phyloP scores from a whole-genome alignment of 2,888 invertebrate genomes.

The Ptychoptera contaminata region DNA sequence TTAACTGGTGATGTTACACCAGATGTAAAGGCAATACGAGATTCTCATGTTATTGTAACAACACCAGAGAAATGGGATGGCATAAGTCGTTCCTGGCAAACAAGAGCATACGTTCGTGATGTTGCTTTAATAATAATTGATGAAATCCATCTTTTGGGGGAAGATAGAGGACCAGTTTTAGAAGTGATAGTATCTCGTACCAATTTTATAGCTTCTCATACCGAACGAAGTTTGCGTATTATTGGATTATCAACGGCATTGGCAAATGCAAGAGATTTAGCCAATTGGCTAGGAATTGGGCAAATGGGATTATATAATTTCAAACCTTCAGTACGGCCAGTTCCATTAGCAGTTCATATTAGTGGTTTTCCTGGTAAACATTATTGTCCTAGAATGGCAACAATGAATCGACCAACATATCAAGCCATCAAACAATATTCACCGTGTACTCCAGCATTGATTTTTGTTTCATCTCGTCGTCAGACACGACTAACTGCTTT shows the following conservation, averaged over 20 bases:
- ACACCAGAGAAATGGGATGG: conserved; percentile 99
- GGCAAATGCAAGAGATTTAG: conserved; percentile 93
- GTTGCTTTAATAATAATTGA: conserved; percentile 91
- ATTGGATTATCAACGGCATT: conserved; percentile 94
- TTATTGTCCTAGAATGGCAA: conserved; percentile 98
- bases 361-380: conserved; percentile 94
- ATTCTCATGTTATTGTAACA: conserved; percentile 87
- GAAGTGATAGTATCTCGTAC: conserved; percentile 97
- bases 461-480: conserved; percentile 91
- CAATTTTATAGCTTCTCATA: conserved; percentile 88
- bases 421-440: conserved; percentile 90
- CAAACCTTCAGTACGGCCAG: conserved; percentile 92
- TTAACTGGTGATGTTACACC: conserved; percentile 88
- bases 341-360: conserved; percentile 82
- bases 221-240: conserved; percentile 65
- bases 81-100: conserved; percentile 96
- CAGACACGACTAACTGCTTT: conserved; percentile 94
- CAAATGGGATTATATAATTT: conserved; percentile 92
- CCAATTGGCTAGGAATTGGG: conserved; percentile 87
- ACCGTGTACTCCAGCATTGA: conserved; percentile 74
- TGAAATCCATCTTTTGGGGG: conserved; percentile 93
- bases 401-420: conserved; percentile 98
- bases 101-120: conserved; percentile 80
- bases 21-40: conserved; percentile 63
- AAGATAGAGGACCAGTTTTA: conserved; percentile 75